Conservation (phyloP, 2,113 vertebrate species). For the Atherinomorus stipes region DNA sequence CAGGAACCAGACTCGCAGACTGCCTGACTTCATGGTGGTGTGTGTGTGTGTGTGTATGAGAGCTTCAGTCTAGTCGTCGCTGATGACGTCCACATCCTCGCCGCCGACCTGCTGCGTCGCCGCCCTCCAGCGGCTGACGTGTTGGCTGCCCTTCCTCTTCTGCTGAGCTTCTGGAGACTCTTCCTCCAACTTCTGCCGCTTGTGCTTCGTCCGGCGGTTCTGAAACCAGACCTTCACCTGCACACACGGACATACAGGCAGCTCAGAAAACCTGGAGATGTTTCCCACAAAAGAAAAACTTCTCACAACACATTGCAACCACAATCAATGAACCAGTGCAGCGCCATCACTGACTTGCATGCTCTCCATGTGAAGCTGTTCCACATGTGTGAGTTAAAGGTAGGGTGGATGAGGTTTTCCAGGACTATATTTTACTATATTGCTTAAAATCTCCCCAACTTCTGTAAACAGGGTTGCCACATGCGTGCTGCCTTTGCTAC, state of each 20-base stretch:
- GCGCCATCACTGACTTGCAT: too few species aligned
- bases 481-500: too few species aligned
- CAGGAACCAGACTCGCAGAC: too few species aligned
- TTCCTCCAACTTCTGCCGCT: conserved; percentile 87
- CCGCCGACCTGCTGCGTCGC: conserved; percentile 80
- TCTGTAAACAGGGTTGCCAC: too few species aligned
- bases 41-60: conserved; percentile 9
- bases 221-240: conserved; percentile 89
- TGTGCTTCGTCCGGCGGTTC: conserved; percentile 87
- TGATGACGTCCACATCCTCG: conserved; percentile 83
- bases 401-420: too few species aligned
- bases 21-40: neutral
- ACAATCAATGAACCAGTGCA: too few species aligned
- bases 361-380: too few species aligned
- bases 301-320: too few species aligned
- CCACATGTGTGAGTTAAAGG: too few species aligned
- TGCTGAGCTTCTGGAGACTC: conserved; percentile 83
- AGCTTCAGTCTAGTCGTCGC: conserved; percentile 77
- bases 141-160: conserved; percentile 85
- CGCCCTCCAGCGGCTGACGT: conserved; percentile 83
- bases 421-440: too few species aligned
- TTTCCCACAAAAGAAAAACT: too few species aligned
- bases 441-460: too few species aligned
- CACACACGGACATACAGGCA: neutral
- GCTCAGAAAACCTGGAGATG: neutral